phyloP scores from a whole-genome alignment of 2,113 vertebrate species.

The Suricata suricatta region DNA sequence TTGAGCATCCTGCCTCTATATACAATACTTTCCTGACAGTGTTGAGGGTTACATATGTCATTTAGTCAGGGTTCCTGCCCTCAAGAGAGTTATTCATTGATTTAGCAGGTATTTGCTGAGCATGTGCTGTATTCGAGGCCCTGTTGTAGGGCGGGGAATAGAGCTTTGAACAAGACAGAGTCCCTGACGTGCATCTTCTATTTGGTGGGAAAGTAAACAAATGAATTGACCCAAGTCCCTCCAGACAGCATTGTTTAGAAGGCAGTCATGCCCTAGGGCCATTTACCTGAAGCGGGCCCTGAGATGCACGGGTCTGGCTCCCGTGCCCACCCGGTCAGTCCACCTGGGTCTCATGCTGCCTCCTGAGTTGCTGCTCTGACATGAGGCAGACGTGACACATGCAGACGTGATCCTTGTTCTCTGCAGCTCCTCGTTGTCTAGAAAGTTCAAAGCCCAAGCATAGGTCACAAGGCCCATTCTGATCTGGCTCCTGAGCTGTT shows the following conservation, averaged over 20 bases:
- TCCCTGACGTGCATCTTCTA: background rate
- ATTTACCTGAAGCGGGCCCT: background rate
- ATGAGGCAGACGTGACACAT: background rate
- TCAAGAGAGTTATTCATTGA: background rate
- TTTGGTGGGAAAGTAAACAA: constrained; percentile 28
- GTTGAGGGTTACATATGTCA: background rate
- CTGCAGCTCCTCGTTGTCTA: background rate
- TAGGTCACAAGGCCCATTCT: background rate
- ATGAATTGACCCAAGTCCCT: background rate
- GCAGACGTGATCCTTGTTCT: background rate
- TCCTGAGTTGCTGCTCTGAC: background rate
- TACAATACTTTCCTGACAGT: background rate
- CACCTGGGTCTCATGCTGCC: background rate
- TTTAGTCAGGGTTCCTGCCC: background rate
- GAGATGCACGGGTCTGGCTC: background rate
- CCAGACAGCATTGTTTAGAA: background rate
- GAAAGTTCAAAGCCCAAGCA: background rate
- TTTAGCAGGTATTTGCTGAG: background rate
- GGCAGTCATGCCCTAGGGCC: background rate
- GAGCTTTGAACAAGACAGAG: background rate
- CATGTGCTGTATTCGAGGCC: background rate
- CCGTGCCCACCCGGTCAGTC: background rate
- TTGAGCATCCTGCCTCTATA: background rate
- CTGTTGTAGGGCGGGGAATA: background rate
- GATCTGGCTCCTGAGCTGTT: background rate